These are phyloP conservation scores for Helicorthomorpha holstii DNA, from an alignment of 1,140 invertebrate species.

Conservation along the genomic window DNA sequence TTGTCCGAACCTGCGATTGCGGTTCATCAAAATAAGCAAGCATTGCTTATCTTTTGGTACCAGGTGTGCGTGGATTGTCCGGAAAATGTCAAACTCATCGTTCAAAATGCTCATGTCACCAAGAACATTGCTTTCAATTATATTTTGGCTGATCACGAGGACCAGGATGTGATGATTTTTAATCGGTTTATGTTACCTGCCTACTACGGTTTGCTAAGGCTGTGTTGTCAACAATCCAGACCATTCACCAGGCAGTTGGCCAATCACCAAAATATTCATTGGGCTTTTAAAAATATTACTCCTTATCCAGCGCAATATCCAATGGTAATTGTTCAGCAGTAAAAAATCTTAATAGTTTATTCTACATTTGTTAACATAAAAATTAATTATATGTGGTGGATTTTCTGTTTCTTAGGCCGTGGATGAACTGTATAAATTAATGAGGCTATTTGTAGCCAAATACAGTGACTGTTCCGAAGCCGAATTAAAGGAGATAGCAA, in stretches of 20 bases:
- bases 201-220: slow-evolving; percentile 76
- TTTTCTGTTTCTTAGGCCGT: slow-evolving; percentile 43
- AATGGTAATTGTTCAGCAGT: too few relatives aligned
- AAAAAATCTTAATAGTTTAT: slow-evolving; percentile 5
- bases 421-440: slow-evolving; percentile 75
- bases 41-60: slow-evolving; percentile 79
- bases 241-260: slow-evolving; percentile 68
- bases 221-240: slow-evolving; percentile 73
- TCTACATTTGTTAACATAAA: neutral
- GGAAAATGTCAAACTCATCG: slow-evolving; percentile 74
- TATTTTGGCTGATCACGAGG: slow-evolving; percentile 90
- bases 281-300: slow-evolving; percentile 91
- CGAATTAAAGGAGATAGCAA: slow-evolving; percentile 58
- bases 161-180: slow-evolving; percentile 82
- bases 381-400: slow-evolving; percentile 3
- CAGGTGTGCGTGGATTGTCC: slow-evolving; percentile 78
- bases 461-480: slow-evolving; percentile 57
- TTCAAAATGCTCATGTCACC: slow-evolving; percentile 60
- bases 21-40: slow-evolving; percentile 88
- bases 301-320: slow-evolving; percentile 84
- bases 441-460: slow-evolving; percentile 60
- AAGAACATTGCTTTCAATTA: slow-evolving; percentile 95
- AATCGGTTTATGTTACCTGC: slow-evolving; percentile 84
- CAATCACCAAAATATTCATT: slow-evolving; percentile 83
- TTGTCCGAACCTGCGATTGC: slow-evolving; percentile 86